phyloP scores from a whole-genome alignment of 2,113 vertebrate genomes.

The Paradoxurus hermaphroditus region DNA sequence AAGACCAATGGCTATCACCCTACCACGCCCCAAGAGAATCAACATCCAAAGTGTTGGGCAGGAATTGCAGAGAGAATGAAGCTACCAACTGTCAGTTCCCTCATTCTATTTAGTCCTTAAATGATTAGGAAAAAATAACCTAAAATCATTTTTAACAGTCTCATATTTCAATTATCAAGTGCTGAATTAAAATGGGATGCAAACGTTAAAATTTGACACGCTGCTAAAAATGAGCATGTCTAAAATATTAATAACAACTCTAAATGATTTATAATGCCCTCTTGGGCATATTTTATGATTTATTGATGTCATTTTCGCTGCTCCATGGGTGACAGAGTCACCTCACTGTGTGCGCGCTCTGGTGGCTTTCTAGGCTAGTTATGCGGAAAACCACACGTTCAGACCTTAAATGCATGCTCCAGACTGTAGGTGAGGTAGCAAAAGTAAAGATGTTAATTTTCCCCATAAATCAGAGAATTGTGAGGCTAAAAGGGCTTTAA shows the following conservation, averaged over 20 bases:
- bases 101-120: conserved; percentile 44
- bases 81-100: neutral
- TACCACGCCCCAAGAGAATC: neutral
- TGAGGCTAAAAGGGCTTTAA: neutral
- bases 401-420: neutral
- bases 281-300: conserved; percentile 72
- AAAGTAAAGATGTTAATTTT: conserved; percentile 29
- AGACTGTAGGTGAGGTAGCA: neutral
- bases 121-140: conserved; percentile 4
- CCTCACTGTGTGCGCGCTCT: conserved; percentile 31
- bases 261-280: conserved; percentile 76
- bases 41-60: neutral
- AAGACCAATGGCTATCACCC: neutral
- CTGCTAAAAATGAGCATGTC: conserved; percentile 67
- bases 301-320: conserved; percentile 72
- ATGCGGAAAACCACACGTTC: neutral
- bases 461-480: conserved; percentile 22
- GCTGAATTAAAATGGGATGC: conserved; percentile 63
- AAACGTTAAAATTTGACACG: conserved; percentile 69
- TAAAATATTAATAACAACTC: conserved; percentile 73
- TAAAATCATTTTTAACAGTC: conserved; percentile 49
- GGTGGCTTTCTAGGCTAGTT: conserved; percentile 39
- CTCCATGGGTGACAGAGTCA: conserved; percentile 58
- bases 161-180: conserved; percentile 67
- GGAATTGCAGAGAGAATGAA: neutral